A percentile compares a stretch with the other conserved stretches of the same genome.
These are phyloP conservation scores for Homarus gammarus DNA, from an alignment of 2,888 invertebrate genomes.

Conservation along the genomic window DNA sequence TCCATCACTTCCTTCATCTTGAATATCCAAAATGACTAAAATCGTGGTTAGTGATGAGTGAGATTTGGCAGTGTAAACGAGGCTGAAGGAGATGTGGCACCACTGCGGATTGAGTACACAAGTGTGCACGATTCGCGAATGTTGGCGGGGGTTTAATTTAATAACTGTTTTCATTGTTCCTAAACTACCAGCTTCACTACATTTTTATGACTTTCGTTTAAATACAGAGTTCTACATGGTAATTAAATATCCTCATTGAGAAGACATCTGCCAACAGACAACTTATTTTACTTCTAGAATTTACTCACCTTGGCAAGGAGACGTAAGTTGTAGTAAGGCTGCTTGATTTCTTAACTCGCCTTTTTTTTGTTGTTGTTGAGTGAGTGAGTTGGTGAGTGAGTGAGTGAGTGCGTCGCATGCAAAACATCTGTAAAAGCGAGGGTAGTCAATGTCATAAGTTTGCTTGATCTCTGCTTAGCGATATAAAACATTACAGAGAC, in stretches of 20 bases:
- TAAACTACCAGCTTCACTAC: too few species aligned
- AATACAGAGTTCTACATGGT: too few species aligned
- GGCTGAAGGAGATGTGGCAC: background rate
- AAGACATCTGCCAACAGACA: background rate
- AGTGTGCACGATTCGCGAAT: background rate
- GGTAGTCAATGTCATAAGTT: too few species aligned
- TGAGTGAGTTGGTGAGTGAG: too few species aligned
- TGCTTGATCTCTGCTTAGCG: too few species aligned
- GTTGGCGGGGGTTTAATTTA: slow-evolving; percentile 10
- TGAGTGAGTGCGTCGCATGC: too few species aligned
- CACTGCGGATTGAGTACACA: background rate
- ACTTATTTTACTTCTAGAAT: background rate
- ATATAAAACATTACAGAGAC: too few species aligned
- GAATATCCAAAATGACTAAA: background rate
- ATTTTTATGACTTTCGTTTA: too few species aligned
- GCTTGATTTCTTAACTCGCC: background rate
- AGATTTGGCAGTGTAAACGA: background rate
- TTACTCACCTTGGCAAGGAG: background rate
- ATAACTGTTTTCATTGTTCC: background rate
- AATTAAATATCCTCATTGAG: background rate
- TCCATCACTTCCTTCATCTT: background rate
- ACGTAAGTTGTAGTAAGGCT: background rate
- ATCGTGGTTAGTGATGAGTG: background rate
- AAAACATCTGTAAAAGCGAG: too few species aligned
- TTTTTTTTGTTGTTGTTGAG: background rate